phyloP scores from a whole-genome alignment of 1,140 invertebrate species.

The Mesaphorura yosii region DNA sequence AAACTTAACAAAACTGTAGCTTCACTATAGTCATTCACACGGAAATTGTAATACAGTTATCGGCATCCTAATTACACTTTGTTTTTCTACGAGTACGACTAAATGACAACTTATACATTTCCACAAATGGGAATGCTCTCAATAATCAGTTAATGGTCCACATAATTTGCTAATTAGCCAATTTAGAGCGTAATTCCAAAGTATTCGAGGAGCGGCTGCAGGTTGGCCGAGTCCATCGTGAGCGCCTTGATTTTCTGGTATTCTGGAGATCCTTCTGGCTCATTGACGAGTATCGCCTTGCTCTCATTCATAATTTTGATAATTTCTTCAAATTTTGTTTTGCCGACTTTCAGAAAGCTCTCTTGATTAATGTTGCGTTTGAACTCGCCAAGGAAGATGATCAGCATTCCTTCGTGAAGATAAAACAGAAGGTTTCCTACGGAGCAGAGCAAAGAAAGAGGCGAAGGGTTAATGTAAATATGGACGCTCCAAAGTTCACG shows the following conservation, averaged over 20 bases:
- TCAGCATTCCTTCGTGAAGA: conserved; percentile 18
- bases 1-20: too few relatives aligned
- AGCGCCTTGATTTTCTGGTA: neutral
- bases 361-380: conserved; percentile 6
- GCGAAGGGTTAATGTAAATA: neutral
- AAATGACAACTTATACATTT: too few relatives aligned
- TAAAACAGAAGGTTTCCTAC: conserved; percentile 20
- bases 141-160: too few relatives aligned
- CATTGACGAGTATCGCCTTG: conserved; percentile 12
- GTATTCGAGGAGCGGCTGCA: conserved; percentile 1
- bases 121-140: too few relatives aligned
- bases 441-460: neutral
- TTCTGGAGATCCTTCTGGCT: conserved; percentile 14
- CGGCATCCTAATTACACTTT: too few relatives aligned
- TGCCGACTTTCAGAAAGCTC: conserved; percentile 10
- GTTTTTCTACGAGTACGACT: too few relatives aligned
- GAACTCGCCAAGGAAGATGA: conserved; percentile 6
- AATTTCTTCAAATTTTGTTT: conserved; percentile 19
- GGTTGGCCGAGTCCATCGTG: conserved; percentile 2
- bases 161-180: neutral
- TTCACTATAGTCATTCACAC: too few relatives aligned
- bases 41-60: too few relatives aligned
- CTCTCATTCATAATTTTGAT: conserved; percentile 18
- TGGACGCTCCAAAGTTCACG: too few relatives aligned
- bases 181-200: neutral